A percentile compares a stretch with the other conserved stretches of the same genome.
Evolutionary conservation across 2,888 invertebrate species (phyloP).

Genomic region (Philonicus albiceps): DNA sequence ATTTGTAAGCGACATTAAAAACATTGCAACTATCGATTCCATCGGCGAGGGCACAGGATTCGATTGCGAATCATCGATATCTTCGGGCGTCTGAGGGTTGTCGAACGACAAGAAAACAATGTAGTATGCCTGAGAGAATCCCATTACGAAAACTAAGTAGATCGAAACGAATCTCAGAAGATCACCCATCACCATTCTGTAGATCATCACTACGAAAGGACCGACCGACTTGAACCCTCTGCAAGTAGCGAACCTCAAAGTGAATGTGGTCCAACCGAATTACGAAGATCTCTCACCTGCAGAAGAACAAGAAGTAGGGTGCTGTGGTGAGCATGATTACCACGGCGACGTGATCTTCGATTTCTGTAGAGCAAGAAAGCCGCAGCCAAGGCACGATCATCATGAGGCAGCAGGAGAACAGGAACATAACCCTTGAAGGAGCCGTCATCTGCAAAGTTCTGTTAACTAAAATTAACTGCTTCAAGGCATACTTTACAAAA

Average conservation of each 20-base stretch:
- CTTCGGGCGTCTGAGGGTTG: constrained; percentile 82
- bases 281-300: constrained; percentile 70
- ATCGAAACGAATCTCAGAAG: constrained; percentile 94
- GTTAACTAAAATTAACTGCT: not conserved
- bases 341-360: constrained; percentile 91
- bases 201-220: constrained; percentile 99
- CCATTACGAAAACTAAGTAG: constrained; percentile 96
- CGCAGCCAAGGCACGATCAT: constrained; percentile 85
- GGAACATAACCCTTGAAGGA: constrained; percentile 91
- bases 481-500: no score
- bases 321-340: constrained; percentile 95
- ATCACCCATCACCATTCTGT: constrained; percentile 97
- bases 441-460: constrained; percentile 75
- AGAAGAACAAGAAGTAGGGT: constrained; percentile 97
- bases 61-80: constrained; percentile 79
- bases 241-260: constrained; percentile 54
- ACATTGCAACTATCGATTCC: constrained; percentile 97
- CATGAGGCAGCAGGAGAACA: constrained; percentile 90
- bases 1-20: constrained; percentile 96
- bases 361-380: constrained; percentile 82
- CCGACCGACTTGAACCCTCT: constrained; percentile 98
- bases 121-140: constrained; percentile 96
- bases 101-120: constrained; percentile 90
- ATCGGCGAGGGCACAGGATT: constrained; percentile 92
- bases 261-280: not conserved